Conservation (phyloP, 1,140 invertebrate genomes). For the silkworm (Bombyx mori) region DNA sequence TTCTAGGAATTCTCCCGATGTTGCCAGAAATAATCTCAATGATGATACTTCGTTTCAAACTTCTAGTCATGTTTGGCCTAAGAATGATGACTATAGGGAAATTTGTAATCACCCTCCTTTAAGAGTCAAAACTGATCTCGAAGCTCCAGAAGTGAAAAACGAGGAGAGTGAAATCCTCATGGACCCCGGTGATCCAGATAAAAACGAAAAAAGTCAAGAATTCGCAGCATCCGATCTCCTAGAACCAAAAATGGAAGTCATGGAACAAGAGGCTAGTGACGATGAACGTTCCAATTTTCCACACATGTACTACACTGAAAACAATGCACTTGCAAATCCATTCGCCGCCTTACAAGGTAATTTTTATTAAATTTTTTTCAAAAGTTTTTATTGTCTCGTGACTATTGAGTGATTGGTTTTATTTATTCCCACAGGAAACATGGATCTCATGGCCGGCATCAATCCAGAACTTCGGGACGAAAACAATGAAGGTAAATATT, state of each 20-base stretch:
- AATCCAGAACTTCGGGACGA: conserved; percentile 56
- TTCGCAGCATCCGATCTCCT: conserved; percentile 57
- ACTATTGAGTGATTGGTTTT: not conserved
- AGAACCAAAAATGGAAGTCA: conserved; percentile 67
- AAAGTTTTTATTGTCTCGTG: no score
- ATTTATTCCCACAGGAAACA: conserved; percentile 40
- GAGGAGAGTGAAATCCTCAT: conserved; percentile 61
- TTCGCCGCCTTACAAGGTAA: conserved; percentile 60
- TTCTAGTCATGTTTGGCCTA: conserved; percentile 70
- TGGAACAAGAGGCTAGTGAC: conserved; percentile 64
- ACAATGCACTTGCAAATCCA: conserved; percentile 57
- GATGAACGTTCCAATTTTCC: conserved; percentile 56
- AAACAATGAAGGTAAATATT: conserved; percentile 60
- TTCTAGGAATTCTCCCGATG: conserved; percentile 64
- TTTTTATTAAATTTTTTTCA: conserved; percentile 5
- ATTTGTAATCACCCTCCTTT: conserved; percentile 57
- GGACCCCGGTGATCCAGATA: conserved; percentile 57
- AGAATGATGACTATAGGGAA: conserved; percentile 69
- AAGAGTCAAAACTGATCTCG: conserved; percentile 69
- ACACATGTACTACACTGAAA: conserved; percentile 56
- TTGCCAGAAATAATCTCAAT: conserved; percentile 69
- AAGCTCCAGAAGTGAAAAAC: conserved; percentile 62
- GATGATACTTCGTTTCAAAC: conserved; percentile 68
- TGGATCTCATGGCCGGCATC: conserved; percentile 62
- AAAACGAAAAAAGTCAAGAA: conserved; percentile 52